Evolutionary conservation across 2,888 invertebrate species (phyloP), one percentile per base, ranked within the genome.

Genomic region (Drosophila mettleri): DNA sequence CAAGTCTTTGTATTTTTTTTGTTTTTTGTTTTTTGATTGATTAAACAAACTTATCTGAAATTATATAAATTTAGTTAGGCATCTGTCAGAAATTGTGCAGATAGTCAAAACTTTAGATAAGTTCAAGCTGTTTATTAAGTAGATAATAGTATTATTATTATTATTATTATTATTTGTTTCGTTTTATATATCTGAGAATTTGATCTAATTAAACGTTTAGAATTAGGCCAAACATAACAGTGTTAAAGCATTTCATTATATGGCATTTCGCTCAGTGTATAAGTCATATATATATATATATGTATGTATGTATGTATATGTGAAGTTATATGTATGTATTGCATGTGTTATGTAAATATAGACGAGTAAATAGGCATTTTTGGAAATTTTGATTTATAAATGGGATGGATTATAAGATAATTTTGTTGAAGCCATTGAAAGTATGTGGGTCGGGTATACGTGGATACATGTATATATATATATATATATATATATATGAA

Each of bases 181-280:
- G n/a, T 34, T 39, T 66, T 65, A 55, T 58, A 53, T 18, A 45
- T 29, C 0, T 52, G 65, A 59, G 65, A 66, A 81, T 68, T 79
- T 81, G 71, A 55, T 75, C 83, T 84, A 86, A 84, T 70, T 78
- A 86, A 78, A 80, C 61, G 80, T 83, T 80, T 74, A 81, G 72
- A 83, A 85, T 54, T 85, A 74, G 83, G 85, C 83, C 83, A 83
- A 86, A 83, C 86, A 85, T 87, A 86, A 87, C 86, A 86, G 77
- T 75, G 69, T 80, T 86, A 86, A 86, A 86, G 86, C 86, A 71
- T 87, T 86, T 83, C 34, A 52, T 43, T 71, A 69, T 84, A 78
- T 63, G 78, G 86, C 86, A 85, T 80, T 84, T 79, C 69, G 82
- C 85, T 83, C 80, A 85, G 86, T 84, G 86, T 84, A 80, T 80